phyloP scores from a whole-genome alignment of 1,140 invertebrate species.

The Drosophila novamexicana region DNA sequence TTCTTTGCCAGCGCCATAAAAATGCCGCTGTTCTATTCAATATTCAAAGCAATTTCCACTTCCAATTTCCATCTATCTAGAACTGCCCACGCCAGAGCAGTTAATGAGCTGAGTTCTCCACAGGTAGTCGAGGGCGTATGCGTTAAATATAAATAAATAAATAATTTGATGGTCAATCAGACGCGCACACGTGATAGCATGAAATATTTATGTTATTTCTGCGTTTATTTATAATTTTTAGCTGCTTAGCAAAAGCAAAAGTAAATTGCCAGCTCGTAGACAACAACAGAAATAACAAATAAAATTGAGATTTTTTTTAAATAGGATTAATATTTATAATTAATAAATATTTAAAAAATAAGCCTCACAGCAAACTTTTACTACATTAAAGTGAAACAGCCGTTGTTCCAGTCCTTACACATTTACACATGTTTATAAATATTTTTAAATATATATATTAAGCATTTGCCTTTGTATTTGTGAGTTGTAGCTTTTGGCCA shows the following conservation, averaged over 20 bases:
- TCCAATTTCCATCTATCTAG: constrained; percentile 30
- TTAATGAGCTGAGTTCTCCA: constrained; percentile 64
- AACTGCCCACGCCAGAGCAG: constrained; percentile 24
- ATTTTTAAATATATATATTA: neutral
- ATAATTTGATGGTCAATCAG: constrained; percentile 60
- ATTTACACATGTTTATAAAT: neutral
- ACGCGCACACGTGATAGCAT: constrained; percentile 60
- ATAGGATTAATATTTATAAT: too few relatives aligned
- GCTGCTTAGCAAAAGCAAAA: constrained; percentile 1
- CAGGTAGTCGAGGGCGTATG: constrained; percentile 46
- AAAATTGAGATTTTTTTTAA: neutral
- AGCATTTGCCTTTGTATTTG: constrained; percentile 5
- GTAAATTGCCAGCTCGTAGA: neutral
- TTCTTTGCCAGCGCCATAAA: constrained; percentile 24
- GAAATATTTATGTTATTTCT: constrained; percentile 62
- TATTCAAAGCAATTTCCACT: constrained; percentile 14
- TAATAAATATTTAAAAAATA: too few relatives aligned
- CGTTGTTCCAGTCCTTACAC: neutral
- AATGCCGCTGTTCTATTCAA: constrained; percentile 24
- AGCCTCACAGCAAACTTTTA: too few relatives aligned
- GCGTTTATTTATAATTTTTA: constrained; percentile 46
- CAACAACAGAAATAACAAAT: neutral
- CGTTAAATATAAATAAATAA: constrained; percentile 56
- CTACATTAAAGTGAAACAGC: too few relatives aligned
- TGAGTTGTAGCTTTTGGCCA: constrained; percentile 25